Evolutionary conservation across 2,888 invertebrate genomes (phyloP).

Genomic region (Lasioglossum calceatum): DNA sequence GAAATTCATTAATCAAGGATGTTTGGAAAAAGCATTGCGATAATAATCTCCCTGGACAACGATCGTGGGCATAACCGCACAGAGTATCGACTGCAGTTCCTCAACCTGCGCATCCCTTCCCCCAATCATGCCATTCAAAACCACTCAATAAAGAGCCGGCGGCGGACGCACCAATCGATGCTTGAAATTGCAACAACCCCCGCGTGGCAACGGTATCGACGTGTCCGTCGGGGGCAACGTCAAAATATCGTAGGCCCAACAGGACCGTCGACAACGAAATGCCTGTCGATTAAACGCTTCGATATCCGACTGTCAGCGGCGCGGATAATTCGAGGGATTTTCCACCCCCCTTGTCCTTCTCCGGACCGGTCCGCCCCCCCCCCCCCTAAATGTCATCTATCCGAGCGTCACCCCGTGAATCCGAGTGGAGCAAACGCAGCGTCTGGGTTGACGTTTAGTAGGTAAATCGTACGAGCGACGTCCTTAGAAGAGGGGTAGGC

Average conservation of each 20-base stretch:
- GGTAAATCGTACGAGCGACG: constrained; percentile 58
- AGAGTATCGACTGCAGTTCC: neutral
- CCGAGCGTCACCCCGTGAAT: constrained; percentile 35
- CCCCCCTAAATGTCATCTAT: neutral
- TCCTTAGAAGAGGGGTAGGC: constrained; percentile 54
- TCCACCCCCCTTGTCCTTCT: neutral
- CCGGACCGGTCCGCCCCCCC: neutral
- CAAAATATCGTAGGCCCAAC: constrained; percentile 41
- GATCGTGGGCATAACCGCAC: neutral
- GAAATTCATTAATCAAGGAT: neutral
- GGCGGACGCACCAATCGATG: neutral
- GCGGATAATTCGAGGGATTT: constrained; percentile 54
- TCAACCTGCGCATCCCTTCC: constrained; percentile 8
- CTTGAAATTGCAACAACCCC: constrained; percentile 10
- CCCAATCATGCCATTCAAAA: constrained; percentile 1
- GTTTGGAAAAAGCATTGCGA: neutral
- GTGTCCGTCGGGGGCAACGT: constrained; percentile 6
- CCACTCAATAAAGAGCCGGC: constrained; percentile 14
- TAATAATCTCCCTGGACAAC: neutral
- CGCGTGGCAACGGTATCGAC: constrained; percentile 21
- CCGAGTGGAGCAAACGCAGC: constrained; percentile 17
- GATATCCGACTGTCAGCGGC: constrained; percentile 23
- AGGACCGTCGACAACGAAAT: constrained; percentile 47
- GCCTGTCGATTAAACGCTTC: constrained; percentile 42
- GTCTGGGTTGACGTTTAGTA: constrained; percentile 58